Evolutionary conservation across 2,888 invertebrate genomes (phyloP), one percentile per base, ranked within the genome.

Genomic region (Lypha dubia): DNA sequence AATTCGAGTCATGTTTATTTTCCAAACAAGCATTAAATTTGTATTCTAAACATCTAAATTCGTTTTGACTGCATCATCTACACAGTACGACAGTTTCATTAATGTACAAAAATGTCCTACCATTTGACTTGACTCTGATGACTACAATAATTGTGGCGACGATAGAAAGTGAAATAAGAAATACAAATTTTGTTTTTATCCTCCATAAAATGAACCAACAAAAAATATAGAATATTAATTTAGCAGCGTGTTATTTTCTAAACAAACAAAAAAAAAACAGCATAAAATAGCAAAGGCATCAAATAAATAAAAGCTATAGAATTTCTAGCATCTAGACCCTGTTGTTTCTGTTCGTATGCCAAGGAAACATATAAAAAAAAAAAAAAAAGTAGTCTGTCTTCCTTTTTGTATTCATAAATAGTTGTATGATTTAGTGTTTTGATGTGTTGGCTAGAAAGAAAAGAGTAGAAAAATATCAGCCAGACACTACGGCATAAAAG

Each of bases 401-500:
- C 17, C n/a, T 38, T 11, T 24, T 35, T 35, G 35, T 51, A 60
- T 28, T 17, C 44, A 46, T n/a, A n/a, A n/a, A n/a, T 65, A 20
- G 17, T 32, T 46, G 20, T 22, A 15, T 51, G 1, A 13, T 24
- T 5, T n/a, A 74, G 38, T 63, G 3, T 3, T 71, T n/a, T 11
- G 20, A 44, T 44, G 8, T 17, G 35, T 56, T 77, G 68, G 17
- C 11, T 3, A 28, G n/a, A 62, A 22, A 1, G 11, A 62, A 28
- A 41, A 22, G 17, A 3, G 6, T 32, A 24, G 62, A 35, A 9
- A 11, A 65, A 49, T 58, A 65, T n/a, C n/a, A 49, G 17, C 51
- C 76, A 82, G 76, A 82, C 75, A 58, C 62, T 44, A 15, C 56
- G 75, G 68, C 75, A 81, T 24, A 71, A 20, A 17, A 51, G 62